Base-by-base conservation (phyloP, 2,113 vertebrate genomes). In the Athene noctua region DNA sequence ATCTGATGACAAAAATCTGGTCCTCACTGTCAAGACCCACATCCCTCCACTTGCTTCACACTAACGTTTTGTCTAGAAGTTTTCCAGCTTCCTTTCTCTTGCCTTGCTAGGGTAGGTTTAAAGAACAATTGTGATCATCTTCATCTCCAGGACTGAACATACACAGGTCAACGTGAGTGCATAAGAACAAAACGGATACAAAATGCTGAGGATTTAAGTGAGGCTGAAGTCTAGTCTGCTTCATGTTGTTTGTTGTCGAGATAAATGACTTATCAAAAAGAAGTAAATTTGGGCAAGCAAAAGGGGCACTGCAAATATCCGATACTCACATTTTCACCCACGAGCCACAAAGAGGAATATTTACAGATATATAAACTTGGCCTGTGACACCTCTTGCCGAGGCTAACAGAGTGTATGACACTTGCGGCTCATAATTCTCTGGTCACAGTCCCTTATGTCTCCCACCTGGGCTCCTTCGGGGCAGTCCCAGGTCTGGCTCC, bases 331-430 rank as follows among this genome's bases (percentile, higher is more conserved):
- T 30, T 85, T 83, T 73, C 51, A 36, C 11, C 9, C 2, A 2
- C 0, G 1, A 88, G 21, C 32, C 1, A 2, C 54, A 18, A 34
- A 42, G 7, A 54, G 40, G 52, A 44, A 15, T 12, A 34, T 26
- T 47, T 40, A 16, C 26, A 71, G 47, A 20, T 5, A 6, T 0
- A 4, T 11, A 17, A 67, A 23, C 23, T 8, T 13, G 55, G 29
- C 38, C n/a, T 34, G n/a, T 16, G 36, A 67, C 61, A 17, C 4
- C 17, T 29, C 40, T 27, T 10, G 5, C 27, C 1, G 21, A 52
- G 30, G 46, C 51, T 36, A 2, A 6, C 0, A 3, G n/a, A 47
- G 34, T 14, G 15, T 25, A 18, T 54, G 8, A 3, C 15, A 15
- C 10, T 2, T 26, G 15, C 1, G 36, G 21, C 3, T 59, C 14